A percentile compares a stretch with the other conserved stretches of the same genome.
phyloP scores from a whole-genome alignment of 2,113 vertebrate genomes.

The Donacobius atricapilla region DNA sequence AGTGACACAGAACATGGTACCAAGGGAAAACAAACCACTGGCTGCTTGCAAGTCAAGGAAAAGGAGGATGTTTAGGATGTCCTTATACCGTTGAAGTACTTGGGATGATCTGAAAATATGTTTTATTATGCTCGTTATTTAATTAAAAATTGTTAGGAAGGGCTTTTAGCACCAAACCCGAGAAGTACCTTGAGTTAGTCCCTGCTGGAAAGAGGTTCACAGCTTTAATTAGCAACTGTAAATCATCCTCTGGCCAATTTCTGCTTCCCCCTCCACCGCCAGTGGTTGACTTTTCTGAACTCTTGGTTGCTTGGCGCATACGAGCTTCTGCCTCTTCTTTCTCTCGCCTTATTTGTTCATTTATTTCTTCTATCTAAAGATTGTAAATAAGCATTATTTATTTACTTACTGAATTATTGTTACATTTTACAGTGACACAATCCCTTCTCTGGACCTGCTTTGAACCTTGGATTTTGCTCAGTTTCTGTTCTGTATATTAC shows the following conservation, averaged over 20 bases:
- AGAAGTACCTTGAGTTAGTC: conserved; percentile 92
- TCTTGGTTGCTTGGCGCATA: conserved; percentile 84
- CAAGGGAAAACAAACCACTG: background rate
- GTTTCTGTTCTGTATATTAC: background rate
- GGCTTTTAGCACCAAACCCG: background rate
- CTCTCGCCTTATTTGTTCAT: conserved; percentile 87
- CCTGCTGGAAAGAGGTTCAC: conserved; percentile 98
- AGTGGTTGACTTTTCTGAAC: conserved; percentile 82
- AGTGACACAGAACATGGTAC: background rate
- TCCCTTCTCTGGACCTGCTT: background rate
- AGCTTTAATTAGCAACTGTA: conserved; percentile 96
- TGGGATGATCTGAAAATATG: background rate
- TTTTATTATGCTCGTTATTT: background rate
- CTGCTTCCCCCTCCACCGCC: conserved; percentile 82
- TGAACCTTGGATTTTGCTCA: background rate
- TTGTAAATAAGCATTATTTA: conserved; percentile 16
- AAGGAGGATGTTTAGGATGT: background rate
- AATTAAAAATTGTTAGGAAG: background rate
- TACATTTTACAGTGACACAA: background rate
- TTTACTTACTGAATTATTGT: background rate
- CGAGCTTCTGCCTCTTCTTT: conserved; percentile 89
- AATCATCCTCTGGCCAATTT: conserved; percentile 94
- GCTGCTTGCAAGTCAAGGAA: background rate
- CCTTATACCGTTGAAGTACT: background rate
- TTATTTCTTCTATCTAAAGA: conserved; percentile 90